Percentiles rank a stretch among this genome's conserved stretches.
phyloP scores from a whole-genome alignment of 1,140 invertebrate species.

The Drosophila carrolli region DNA sequence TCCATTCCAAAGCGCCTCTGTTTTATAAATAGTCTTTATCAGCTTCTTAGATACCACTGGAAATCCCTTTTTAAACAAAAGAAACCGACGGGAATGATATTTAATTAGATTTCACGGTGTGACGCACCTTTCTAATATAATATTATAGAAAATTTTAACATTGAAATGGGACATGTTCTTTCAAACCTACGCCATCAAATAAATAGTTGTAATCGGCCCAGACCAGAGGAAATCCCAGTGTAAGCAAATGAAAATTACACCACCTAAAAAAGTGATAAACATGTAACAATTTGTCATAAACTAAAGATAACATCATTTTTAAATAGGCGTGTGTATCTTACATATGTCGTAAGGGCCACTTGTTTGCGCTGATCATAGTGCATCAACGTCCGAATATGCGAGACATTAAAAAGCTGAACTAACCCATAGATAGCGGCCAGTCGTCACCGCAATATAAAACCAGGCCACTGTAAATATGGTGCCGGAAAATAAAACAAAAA shows the following conservation, averaged over 20 bases:
- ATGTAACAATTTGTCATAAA: slow-evolving; percentile 32
- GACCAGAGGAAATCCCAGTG: background rate
- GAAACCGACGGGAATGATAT: too few relatives aligned
- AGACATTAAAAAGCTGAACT: slow-evolving; percentile 12
- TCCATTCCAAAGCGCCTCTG: background rate
- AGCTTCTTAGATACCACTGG: background rate
- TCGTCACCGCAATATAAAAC: slow-evolving; percentile 32
- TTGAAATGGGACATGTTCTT: background rate
- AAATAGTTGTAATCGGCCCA: background rate
- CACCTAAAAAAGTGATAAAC: background rate
- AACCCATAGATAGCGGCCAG: slow-evolving; percentile 27
- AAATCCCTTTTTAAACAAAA: background rate
- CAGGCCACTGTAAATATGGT: slow-evolving; percentile 18
- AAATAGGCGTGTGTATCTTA: slow-evolving; percentile 16
- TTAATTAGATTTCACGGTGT: too few relatives aligned
- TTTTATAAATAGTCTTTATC: slow-evolving; percentile 1
- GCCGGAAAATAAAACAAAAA: slow-evolving; percentile 2
- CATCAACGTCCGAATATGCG: too few relatives aligned
- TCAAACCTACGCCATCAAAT: background rate
- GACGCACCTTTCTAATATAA: too few relatives aligned
- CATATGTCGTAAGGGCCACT: too few relatives aligned
- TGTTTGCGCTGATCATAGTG: too few relatives aligned
- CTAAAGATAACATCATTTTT: slow-evolving; percentile 32
- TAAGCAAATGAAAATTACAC: slow-evolving; percentile 25
- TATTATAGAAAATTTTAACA: too few relatives aligned